Percentiles rank a stretch among this genome's conserved stretches.
Evolutionary conservation across 1,140 invertebrate genomes (phyloP).

Genomic region (Reticulitermes speratus): DNA sequence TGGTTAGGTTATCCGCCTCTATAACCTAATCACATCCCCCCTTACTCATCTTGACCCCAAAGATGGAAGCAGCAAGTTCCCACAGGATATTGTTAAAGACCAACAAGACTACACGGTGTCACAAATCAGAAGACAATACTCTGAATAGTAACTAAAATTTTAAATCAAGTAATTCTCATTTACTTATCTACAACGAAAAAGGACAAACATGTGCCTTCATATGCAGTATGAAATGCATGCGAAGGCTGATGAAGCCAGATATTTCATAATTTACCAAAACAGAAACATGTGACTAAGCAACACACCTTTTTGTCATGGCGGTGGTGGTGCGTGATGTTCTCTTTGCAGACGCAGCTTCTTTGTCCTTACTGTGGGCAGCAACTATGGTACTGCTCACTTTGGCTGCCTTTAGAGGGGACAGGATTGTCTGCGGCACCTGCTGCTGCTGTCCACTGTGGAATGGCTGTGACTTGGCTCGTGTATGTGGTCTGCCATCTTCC

Average conservation of each 20-base stretch:
- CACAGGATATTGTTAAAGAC: too few relatives aligned
- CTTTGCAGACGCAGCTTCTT: conserved; percentile 22
- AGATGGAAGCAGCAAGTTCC: too few relatives aligned
- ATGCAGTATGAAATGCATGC: too few relatives aligned
- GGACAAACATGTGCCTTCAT: neutral
- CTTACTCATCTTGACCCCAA: too few relatives aligned
- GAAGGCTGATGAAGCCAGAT: too few relatives aligned
- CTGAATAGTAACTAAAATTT: too few relatives aligned
- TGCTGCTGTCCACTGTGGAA: conserved; percentile 46
- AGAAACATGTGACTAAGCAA: too few relatives aligned
- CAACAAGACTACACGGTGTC: too few relatives aligned
- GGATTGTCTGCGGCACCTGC: conserved; percentile 39
- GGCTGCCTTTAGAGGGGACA: conserved; percentile 41
- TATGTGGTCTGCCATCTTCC: conserved; percentile 30
- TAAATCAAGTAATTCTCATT: neutral
- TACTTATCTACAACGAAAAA: neutral
- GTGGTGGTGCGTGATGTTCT: conserved; percentile 28
- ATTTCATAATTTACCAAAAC: too few relatives aligned
- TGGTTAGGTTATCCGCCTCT: too few relatives aligned
- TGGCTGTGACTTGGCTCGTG: conserved; percentile 43
- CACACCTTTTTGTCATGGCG: conserved; percentile 17
- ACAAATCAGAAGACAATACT: too few relatives aligned
- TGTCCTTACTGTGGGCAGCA: conserved; percentile 35
- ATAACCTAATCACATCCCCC: too few relatives aligned
- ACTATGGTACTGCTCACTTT: conserved; percentile 37